Evolutionary conservation across 2,888 invertebrate genomes (phyloP).

Genomic region (Abrostola triplasia): DNA sequence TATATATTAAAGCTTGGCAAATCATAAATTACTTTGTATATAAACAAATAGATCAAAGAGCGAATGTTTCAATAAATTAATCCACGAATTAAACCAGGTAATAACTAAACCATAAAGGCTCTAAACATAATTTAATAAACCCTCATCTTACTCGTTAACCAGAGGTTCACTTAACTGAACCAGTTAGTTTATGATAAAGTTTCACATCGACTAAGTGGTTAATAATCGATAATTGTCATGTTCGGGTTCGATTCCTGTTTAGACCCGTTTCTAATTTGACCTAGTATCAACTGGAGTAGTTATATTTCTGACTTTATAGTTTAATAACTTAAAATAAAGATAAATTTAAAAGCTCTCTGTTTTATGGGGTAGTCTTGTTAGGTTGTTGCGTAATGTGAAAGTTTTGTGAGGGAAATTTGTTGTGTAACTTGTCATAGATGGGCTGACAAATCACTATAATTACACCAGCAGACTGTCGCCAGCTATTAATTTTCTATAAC

Average conservation of each 20-base stretch:
- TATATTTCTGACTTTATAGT: constrained; percentile 31
- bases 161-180: constrained; percentile 55
- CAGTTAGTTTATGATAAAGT: constrained; percentile 66
- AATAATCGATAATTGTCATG: constrained; percentile 81
- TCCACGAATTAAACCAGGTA: no score
- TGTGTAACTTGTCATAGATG: constrained; percentile 5
- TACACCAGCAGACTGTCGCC: neutral
- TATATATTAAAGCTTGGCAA: no score
- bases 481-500: neutral
- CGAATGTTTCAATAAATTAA: no score
- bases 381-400: constrained; percentile 7
- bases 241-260: constrained; percentile 72
- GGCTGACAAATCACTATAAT: constrained; percentile 3
- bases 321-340: constrained; percentile 36
- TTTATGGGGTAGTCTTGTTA: constrained; percentile 6
- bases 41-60: no score
- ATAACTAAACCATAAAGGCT: no score
- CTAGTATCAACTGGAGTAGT: constrained; percentile 65
- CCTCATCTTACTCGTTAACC: constrained; percentile 22
- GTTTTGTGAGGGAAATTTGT: constrained; percentile 1
- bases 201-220: constrained; percentile 69
- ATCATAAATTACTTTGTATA: no score
- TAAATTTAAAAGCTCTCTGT: constrained; percentile 34
- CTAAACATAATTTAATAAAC: constrained; percentile 25
- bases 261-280: constrained; percentile 77